phyloP scores from a whole-genome alignment of 2,888 invertebrate genomes.

The Caenorhabditis angaria region DNA sequence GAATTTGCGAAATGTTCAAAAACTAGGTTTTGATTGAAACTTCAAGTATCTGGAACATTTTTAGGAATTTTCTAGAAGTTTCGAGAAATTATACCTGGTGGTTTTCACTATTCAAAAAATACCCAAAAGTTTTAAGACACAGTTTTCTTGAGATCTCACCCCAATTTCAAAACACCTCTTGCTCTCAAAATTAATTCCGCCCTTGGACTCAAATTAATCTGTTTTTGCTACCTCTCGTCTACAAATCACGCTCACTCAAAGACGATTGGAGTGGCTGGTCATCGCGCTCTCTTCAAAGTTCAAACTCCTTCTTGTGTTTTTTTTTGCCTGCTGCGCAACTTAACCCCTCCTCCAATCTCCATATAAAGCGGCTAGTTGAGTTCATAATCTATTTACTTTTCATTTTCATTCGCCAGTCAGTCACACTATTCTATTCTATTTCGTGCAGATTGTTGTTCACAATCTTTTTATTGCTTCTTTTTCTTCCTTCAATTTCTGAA shows the following conservation, averaged over 20 bases:
- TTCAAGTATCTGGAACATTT: no score
- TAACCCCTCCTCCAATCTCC: background rate
- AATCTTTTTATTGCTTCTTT: background rate
- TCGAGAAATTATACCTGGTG: no score
- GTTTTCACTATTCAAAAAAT: no score
- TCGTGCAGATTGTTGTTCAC: background rate
- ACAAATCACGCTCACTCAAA: background rate
- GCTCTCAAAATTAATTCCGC: no score
- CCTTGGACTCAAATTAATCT: no score
- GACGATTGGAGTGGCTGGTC: no score
- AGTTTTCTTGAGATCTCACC: no score
- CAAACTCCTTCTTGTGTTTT: background rate
- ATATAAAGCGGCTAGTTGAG: background rate
- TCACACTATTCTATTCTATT: background rate
- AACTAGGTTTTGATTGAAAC: no score
- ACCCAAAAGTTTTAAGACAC: no score
- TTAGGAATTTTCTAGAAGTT: no score
- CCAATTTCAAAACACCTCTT: no score
- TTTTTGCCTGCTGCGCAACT: background rate
- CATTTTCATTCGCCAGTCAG: background rate
- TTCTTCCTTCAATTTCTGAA: background rate
- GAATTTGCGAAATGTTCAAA: no score
- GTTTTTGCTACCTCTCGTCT: background rate
- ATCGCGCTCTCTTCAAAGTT: background rate
- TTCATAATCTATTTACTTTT: background rate